phyloP scores from a whole-genome alignment of 1,140 invertebrate species.

The Nymphalis io region DNA sequence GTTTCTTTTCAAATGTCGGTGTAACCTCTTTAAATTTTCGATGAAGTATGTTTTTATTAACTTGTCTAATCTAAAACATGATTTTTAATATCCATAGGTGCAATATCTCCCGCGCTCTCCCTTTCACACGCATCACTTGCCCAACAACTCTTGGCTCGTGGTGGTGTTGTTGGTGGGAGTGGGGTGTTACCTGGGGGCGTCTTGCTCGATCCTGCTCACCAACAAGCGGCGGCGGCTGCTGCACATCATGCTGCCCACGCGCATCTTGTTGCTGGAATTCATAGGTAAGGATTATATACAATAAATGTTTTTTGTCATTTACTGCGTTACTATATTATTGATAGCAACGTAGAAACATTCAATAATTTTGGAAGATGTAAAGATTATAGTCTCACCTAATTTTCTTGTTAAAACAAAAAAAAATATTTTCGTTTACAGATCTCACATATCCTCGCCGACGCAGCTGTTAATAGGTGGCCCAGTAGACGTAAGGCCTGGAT shows the following conservation, averaged over 20 bases:
- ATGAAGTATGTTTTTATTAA: background rate
- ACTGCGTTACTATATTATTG: too few relatives aligned
- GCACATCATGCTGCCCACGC: conserved; percentile 74
- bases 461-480: conserved; percentile 70
- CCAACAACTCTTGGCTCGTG: conserved; percentile 73
- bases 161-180: conserved; percentile 63
- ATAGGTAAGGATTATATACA: conserved; percentile 56
- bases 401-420: conserved; percentile 6
- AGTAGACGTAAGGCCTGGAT: conserved; percentile 67
- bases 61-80: background rate
- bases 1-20: too few relatives aligned
- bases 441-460: conserved; percentile 77
- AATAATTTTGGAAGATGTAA: too few relatives aligned
- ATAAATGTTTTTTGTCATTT: too few relatives aligned
- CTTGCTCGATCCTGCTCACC: conserved; percentile 70
- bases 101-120: conserved; percentile 78
- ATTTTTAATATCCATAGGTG: conserved; percentile 52
- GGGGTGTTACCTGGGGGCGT: conserved; percentile 65
- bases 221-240: conserved; percentile 71
- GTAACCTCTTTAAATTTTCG: too few relatives aligned
- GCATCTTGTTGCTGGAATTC: conserved; percentile 72
- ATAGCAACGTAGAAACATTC: too few relatives aligned
- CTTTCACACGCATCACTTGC: conserved; percentile 79
- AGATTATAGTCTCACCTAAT: too few relatives aligned
- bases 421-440: conserved; percentile 52